Conservation (phyloP, 2,888 invertebrate genomes). For the Lithophane socia region DNA sequence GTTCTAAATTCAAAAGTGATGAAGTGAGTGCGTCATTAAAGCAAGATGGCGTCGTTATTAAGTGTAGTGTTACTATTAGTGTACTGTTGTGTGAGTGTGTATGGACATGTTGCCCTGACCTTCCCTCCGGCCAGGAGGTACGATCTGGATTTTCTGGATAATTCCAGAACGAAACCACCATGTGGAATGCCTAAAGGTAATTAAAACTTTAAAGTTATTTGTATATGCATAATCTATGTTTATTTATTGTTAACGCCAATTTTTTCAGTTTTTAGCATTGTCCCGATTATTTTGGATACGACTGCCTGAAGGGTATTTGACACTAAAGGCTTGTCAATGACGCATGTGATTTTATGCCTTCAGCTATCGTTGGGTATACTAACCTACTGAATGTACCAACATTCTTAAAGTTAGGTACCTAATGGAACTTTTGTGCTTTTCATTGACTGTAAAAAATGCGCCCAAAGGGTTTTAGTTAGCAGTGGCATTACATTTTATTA, state of each 20-base stretch:
- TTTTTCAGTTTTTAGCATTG: too few species aligned
- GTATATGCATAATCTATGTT: not conserved
- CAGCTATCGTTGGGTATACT: too few species aligned
- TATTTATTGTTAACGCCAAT: not conserved
- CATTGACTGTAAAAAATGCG: too few species aligned
- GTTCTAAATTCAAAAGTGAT: slow-evolving; percentile 66
- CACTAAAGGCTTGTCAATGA: too few species aligned
- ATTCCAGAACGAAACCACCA: slow-evolving; percentile 96
- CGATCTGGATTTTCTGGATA: slow-evolving; percentile 98
- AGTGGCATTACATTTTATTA: not conserved
- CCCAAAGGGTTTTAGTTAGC: not conserved
- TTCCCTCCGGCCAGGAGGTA: slow-evolving; percentile 97
- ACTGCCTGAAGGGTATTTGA: too few species aligned
- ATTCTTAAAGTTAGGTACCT: too few species aligned
- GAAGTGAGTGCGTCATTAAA: slow-evolving; percentile 55
- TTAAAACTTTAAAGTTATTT: not conserved
- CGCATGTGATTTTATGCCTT: too few species aligned
- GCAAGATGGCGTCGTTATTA: slow-evolving; percentile 76
- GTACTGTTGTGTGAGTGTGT: slow-evolving; percentile 74
- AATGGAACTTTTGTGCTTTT: too few species aligned
- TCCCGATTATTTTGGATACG: not conserved
- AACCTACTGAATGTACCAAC: too few species aligned
- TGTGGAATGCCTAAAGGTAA: slow-evolving; percentile 99
- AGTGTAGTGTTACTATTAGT: slow-evolving; percentile 76
- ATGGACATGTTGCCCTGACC: slow-evolving; percentile 95